phyloP scores from a whole-genome alignment of 35 echinoderm and acorn worm species.

The Heliocidaris tuberculata region DNA sequence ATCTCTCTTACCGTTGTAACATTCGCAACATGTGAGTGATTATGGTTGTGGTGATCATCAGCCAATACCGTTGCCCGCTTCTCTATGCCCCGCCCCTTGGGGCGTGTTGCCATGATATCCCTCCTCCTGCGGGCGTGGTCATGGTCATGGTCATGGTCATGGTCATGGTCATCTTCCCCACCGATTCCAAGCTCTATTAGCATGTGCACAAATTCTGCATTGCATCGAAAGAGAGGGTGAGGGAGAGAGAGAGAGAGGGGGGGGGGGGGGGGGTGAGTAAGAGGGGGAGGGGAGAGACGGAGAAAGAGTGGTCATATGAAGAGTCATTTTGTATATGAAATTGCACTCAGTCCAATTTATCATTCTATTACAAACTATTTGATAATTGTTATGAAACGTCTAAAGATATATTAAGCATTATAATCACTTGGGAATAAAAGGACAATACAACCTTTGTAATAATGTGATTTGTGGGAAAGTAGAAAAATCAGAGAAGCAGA shows the following conservation, averaged over 20 bases:
- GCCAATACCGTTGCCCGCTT: constrained; percentile 20
- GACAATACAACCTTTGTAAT: neutral
- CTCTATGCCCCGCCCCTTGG: neutral
- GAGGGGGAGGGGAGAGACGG: no score
- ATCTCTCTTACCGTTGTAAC: neutral
- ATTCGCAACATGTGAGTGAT: neutral
- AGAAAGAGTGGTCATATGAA: no score
- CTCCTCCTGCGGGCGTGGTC: neutral
- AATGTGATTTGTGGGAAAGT: no score
- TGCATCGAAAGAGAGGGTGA: neutral
- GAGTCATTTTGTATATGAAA: no score
- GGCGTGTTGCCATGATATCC: neutral
- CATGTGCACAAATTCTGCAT: neutral
- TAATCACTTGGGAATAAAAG: neutral
- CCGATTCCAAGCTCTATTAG: neutral
- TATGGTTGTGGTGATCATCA: neutral
- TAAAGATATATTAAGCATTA: neutral
- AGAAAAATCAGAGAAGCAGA: no score
- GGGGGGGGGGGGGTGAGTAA: no score
- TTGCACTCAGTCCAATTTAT: no score
- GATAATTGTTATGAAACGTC: no score
- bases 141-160: constrained; percentile 21
- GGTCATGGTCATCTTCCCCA: neutral
- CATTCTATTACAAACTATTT: no score
- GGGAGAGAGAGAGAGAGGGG: no score